phyloP scores from a whole-genome alignment of 2,797 vertebrate species.

The Menidia menidia region DNA sequence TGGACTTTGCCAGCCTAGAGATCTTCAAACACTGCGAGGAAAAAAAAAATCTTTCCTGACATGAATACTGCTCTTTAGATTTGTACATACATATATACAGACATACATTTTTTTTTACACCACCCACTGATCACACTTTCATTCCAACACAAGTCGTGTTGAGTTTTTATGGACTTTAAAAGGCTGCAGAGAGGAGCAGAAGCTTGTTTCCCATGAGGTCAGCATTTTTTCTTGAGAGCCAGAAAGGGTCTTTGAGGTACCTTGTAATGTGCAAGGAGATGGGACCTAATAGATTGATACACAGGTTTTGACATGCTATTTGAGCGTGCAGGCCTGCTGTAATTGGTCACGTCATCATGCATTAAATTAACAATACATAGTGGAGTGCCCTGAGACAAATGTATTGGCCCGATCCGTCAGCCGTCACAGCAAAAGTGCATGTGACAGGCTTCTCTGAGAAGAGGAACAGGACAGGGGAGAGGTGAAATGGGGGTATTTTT shows the following conservation, averaged over 20 bases:
- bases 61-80: constrained; percentile 45
- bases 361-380: constrained; percentile 93
- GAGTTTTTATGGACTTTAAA: constrained; percentile 74
- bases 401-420: constrained; percentile 90
- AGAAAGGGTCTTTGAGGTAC: constrained; percentile 83
- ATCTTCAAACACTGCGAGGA: constrained; percentile 50
- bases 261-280: constrained; percentile 87
- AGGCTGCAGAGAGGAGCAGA: constrained; percentile 74
- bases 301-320: constrained; percentile 96
- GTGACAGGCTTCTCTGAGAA: constrained; percentile 73
- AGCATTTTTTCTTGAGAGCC: constrained; percentile 77
- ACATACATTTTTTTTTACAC: constrained; percentile 38
- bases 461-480: constrained; percentile 54
- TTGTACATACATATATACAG: constrained; percentile 51
- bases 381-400: constrained; percentile 91
- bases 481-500: constrained; percentile 50
- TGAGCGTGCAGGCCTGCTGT: constrained; percentile 88
- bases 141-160: constrained; percentile 49
- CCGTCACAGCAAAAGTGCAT: constrained; percentile 85
- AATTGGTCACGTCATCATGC: constrained; percentile 93
- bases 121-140: constrained; percentile 29
- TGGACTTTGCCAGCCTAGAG: constrained; percentile 28
- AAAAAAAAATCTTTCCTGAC: constrained; percentile 54
- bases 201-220: constrained; percentile 84
- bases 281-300: constrained; percentile 91